Percentiles rank a stretch among this genome's conserved stretches.
Evolutionary conservation across 1,140 invertebrate species (phyloP).

Genomic region (Brachionus rotundiformis): DNA sequence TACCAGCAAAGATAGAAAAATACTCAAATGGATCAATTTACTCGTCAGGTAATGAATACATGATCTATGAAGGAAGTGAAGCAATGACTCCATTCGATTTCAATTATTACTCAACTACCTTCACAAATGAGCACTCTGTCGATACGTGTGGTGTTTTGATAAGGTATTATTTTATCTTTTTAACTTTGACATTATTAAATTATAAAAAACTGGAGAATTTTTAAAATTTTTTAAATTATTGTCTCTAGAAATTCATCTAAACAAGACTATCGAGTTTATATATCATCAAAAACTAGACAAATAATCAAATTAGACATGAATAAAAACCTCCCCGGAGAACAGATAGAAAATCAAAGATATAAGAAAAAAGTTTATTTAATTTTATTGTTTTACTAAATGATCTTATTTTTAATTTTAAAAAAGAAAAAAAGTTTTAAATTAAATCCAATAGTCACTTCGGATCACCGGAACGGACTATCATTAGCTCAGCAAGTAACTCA

Average conservation of each 20-base stretch:
- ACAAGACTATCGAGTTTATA: neutral
- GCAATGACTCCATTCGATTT: slow-evolving; percentile 38
- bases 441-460: neutral
- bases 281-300: neutral
- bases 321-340: neutral
- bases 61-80: neutral
- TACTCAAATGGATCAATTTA: neutral
- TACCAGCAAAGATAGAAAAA: neutral
- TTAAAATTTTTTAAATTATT: neutral
- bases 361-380: neutral
- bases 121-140: neutral
- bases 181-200: neutral
- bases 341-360: slow-evolving; percentile 1
- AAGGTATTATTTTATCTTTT: neutral
- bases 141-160: slow-evolving; percentile 1
- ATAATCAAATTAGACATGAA: neutral
- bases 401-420: neutral
- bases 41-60: neutral
- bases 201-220: neutral
- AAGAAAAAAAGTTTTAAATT: neutral
- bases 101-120: neutral
- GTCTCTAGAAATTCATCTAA: neutral
- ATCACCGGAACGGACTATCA: neutral
- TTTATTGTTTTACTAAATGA: neutral
- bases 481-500: neutral